Percentiles rank a stretch among this genome's conserved stretches.
These are phyloP conservation scores for Sphaeramia orbicularis DNA, from an alignment of 2,797 vertebrate genomes.

Conservation along the genomic window DNA sequence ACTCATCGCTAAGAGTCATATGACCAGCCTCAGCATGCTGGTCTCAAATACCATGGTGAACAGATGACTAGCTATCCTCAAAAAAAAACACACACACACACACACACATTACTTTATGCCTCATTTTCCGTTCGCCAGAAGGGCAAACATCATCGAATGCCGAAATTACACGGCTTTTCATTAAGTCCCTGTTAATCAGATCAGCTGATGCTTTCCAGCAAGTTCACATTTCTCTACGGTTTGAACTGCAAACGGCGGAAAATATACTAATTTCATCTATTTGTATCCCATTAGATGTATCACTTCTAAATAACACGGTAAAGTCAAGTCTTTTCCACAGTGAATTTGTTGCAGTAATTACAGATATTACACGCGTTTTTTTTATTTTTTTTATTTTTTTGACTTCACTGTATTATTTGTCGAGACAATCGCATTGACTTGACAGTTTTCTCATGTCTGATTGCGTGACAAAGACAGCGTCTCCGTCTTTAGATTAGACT, in stretches of 20 bases:
- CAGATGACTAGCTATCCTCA: slow-evolving; percentile 53
- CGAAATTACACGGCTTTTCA: slow-evolving; percentile 30
- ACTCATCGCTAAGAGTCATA: slow-evolving; percentile 66
- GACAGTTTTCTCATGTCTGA: neutral
- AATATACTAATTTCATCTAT: slow-evolving; percentile 2
- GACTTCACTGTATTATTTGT: slow-evolving; percentile 3
- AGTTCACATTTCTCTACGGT: slow-evolving; percentile 1
- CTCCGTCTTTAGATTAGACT: neutral
- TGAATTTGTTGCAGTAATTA: neutral
- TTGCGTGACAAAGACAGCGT: neutral
- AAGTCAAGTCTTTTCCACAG: too few relatives aligned
- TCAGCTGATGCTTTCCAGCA: neutral
- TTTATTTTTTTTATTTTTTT: neutral
- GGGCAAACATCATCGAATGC: slow-evolving; percentile 14
- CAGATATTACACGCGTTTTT: too few relatives aligned
- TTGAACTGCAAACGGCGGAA: neutral
- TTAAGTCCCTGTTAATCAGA: slow-evolving; percentile 18
- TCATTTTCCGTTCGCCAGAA: slow-evolving; percentile 43
- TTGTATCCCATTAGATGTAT: slow-evolving; percentile 10
- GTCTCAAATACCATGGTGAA: slow-evolving; percentile 47
- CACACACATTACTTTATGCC: slow-evolving; percentile 20
- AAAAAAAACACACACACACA: slow-evolving; percentile 7
- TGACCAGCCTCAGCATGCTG: slow-evolving; percentile 50
- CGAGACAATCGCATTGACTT: neutral
- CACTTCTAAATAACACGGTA: neutral